Percentiles rank a stretch among this genome's conserved stretches.
Evolutionary conservation across 2,113 vertebrate genomes (phyloP).

Genomic region (Papio anubis): DNA sequence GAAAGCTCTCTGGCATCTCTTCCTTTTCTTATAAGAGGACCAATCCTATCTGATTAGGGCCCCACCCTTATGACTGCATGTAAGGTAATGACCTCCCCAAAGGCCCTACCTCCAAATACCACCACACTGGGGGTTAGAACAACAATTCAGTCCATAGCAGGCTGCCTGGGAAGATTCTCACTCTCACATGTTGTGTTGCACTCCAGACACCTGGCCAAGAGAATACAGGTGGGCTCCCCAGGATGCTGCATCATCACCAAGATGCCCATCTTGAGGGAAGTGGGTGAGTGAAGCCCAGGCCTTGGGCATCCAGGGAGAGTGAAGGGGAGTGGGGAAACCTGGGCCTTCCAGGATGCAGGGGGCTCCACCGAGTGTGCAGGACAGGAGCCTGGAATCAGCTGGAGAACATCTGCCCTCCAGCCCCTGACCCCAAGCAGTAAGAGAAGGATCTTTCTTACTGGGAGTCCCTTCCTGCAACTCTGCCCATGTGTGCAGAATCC

Average conservation of each 20-base stretch:
- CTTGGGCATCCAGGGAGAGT: neutral
- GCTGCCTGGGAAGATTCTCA: neutral
- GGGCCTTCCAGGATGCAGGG: neutral
- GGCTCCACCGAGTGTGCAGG: neutral
- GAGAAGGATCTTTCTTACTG: neutral
- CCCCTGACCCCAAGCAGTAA: neutral
- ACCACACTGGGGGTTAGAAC: neutral
- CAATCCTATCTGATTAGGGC: neutral
- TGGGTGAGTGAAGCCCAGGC: conserved; percentile 78
- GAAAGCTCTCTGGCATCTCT: neutral
- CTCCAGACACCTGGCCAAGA: conserved; percentile 88
- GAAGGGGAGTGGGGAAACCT: neutral
- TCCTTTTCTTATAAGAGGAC: neutral
- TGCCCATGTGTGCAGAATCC: neutral
- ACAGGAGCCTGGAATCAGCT: neutral
- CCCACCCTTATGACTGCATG: neutral
- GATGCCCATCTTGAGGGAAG: conserved; percentile 81
- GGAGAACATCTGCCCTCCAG: neutral
- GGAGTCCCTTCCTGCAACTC: neutral
- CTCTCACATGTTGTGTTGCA: neutral
- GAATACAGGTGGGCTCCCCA: conserved; percentile 89
- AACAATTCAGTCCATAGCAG: accelerated
- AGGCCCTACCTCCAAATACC: neutral
- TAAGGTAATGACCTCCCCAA: neutral
- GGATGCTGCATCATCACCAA: conserved; percentile 84